Evolutionary conservation across 2,113 vertebrate species (phyloP), one percentile per base, ranked within the genome.

Genomic region (Nerophis ophidion): DNA sequence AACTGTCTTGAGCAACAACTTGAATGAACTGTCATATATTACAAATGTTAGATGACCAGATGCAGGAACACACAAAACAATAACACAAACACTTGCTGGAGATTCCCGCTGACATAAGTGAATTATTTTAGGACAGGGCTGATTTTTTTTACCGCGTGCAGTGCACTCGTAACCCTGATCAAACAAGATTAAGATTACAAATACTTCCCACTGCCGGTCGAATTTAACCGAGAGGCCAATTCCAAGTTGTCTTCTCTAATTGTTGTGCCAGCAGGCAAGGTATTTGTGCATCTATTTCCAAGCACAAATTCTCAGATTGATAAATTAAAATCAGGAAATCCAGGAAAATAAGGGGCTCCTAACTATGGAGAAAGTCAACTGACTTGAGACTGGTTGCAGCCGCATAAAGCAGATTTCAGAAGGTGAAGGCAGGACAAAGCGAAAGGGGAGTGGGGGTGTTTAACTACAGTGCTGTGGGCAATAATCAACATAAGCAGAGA

Each of bases 111-210:
- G 81, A 85, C 70, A 78, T 71, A 74, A 74, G 74, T 89, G 68
- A 88, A 89, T 89, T 82, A 87, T 90, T 90, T 89, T 87, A 84
- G 82, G 82, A 85, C 76, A 72, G 72, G 81, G 81, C 83, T 86
- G 85, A 88, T 89, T 90, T 89, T 90, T 89, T 86, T 89, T 86
- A 84, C 80, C 71, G 75, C 16, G 65, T 65, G 46, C 79, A 79
- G 77, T 68, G 65, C 79, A 83, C 88, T 83, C 80, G 84, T 87
- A 88, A 86, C 86, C 84, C 80, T 81, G 84, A 86, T 88, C 87
- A 89, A 87, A 87, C 80, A 77, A 82, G 86, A 90, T 90, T 87
- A 91, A 87, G 85, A 88, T 83, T 89, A 89, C 82, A 85, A 35
- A 80, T 83, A 81, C 80, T 78, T 81, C 66, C 80, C 84, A 83